Percentiles rank a stretch among this genome's conserved stretches.
phyloP scores from a whole-genome alignment of 1,140 invertebrate species.

The Diorhabda elongata region DNA sequence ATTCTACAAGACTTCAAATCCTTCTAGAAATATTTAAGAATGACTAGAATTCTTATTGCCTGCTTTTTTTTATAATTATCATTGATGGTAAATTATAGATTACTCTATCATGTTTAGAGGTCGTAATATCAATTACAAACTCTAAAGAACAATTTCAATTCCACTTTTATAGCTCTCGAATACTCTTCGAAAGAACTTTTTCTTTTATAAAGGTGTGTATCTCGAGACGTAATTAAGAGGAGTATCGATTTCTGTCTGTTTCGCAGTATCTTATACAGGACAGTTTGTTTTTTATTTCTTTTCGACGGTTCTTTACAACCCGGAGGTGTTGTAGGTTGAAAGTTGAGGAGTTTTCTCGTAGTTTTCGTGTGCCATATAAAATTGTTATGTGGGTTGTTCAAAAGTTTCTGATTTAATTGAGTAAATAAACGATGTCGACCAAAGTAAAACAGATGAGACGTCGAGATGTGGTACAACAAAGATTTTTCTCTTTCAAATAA shows the following conservation, averaged over 20 bases:
- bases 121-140: not conserved
- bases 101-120: not conserved
- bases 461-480: too few relatives aligned
- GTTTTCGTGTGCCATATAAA: not conserved
- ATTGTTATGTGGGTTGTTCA: not conserved
- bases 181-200: not conserved
- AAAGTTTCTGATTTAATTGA: not conserved
- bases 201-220: not conserved
- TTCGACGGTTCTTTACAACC: not conserved
- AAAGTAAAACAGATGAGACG: too few relatives aligned
- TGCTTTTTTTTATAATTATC: too few relatives aligned
- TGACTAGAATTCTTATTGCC: too few relatives aligned
- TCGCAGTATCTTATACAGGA: not conserved
- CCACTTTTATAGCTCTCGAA: not conserved
- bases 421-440: too few relatives aligned
- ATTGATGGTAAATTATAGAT: not conserved
- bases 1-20: too few relatives aligned
- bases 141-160: slow-evolving; percentile 1
- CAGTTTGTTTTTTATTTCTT: not conserved
- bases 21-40: too few relatives aligned
- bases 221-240: not conserved
- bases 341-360: not conserved
- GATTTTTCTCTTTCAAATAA: too few relatives aligned
- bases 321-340: not conserved
- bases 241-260: not conserved